Percentiles rank a stretch among this genome's conserved stretches.
phyloP scores from a whole-genome alignment of 1,140 invertebrate species.

The Drosophila punjabiensis region DNA sequence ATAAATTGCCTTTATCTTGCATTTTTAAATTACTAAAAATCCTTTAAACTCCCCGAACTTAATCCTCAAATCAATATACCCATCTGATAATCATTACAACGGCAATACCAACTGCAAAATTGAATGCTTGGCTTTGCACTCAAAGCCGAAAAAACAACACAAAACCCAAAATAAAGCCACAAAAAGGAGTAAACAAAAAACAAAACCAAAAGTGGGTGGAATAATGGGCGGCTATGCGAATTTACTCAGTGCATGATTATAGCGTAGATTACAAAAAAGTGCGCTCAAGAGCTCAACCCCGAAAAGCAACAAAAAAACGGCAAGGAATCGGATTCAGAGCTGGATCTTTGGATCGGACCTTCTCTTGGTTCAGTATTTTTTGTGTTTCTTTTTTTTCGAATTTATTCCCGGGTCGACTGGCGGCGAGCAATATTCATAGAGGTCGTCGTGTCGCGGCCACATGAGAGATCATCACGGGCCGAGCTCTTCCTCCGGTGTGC shows the following conservation, averaged over 20 bases:
- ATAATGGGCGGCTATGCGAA: conserved; percentile 83
- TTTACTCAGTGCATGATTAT: conserved; percentile 84
- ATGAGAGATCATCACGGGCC: conserved; percentile 74
- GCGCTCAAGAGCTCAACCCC: conserved; percentile 44
- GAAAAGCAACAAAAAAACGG: conserved; percentile 24
- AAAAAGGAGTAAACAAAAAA: conserved; percentile 22
- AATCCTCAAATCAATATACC: conserved; percentile 1
- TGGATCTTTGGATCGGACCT: conserved; percentile 48
- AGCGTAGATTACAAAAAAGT: conserved; percentile 78
- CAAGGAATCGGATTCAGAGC: conserved; percentile 32
- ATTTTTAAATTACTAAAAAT: background rate
- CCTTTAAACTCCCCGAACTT: no score
- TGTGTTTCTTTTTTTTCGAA: background rate
- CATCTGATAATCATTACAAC: conserved; percentile 11
- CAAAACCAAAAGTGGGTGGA: conserved; percentile 74
- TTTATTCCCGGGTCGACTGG: conserved; percentile 40
- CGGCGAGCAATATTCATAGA: conserved; percentile 68
- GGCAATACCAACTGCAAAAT: conserved; percentile 37
- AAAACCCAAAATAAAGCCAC: conserved; percentile 42
- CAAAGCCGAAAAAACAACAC: conserved; percentile 47
- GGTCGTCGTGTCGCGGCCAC: conserved; percentile 72
- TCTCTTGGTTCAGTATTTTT: conserved; percentile 24
- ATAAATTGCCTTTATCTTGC: background rate
- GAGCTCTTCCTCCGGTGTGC: conserved; percentile 5
- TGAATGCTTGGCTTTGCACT: conserved; percentile 69